Conservation (phyloP, 2,113 vertebrate species). For the Picathartes gymnocephalus region DNA sequence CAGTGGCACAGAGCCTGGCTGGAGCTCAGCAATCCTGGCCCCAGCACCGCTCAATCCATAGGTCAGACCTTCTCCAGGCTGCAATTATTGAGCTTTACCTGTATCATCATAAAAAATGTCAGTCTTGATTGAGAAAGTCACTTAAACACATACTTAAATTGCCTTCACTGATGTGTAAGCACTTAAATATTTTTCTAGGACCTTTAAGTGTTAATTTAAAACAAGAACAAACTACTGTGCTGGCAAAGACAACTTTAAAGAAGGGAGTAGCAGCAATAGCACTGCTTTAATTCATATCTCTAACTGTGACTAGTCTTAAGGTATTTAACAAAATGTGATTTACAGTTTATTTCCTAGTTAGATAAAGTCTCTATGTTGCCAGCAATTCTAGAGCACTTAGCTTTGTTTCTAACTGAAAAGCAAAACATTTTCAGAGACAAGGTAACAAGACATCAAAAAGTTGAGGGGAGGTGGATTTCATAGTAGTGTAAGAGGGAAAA, state of each 20-base stretch:
- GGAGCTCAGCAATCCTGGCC: background rate
- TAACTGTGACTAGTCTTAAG: background rate
- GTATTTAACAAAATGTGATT: background rate
- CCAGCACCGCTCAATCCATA: background rate
- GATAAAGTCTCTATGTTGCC: background rate
- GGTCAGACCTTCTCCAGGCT: background rate
- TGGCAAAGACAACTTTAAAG: background rate
- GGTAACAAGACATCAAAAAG: conserved; percentile 29
- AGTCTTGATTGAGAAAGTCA: background rate
- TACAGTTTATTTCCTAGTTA: background rate
- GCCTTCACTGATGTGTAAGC: background rate
- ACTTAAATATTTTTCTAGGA: background rate
- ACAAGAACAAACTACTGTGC: background rate
- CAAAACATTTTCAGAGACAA: conserved; percentile 10
- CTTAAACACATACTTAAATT: background rate
- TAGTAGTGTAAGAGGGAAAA: background rate
- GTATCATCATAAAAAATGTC: background rate
- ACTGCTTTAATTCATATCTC: background rate
- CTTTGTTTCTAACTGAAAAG: conserved; percentile 10
- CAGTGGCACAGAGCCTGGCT: background rate
- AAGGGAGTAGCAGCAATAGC: background rate
- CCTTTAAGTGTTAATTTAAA: background rate
- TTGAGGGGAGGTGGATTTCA: background rate
- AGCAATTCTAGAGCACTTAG: background rate
- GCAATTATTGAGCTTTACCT: background rate